Base-by-base conservation (phyloP, 35 echinoderm and acorn worm genomes). In the Ophioderma brevispina region DNA sequence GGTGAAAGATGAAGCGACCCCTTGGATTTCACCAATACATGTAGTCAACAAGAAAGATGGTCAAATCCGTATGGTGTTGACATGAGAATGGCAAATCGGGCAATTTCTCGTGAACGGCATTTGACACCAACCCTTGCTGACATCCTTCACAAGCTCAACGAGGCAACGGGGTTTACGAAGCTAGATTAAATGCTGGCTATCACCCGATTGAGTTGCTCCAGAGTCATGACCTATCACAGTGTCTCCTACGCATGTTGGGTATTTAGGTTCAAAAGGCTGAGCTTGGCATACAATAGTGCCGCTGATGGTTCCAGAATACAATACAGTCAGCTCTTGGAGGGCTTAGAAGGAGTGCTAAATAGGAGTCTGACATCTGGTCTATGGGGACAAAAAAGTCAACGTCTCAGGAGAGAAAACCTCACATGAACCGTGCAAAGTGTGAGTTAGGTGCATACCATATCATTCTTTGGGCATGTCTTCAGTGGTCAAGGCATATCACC, bases 401-500 rank as follows among this genome's bases (percentile, higher is more conserved):
- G 89, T 17, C 4, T 95, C 13, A 35, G 92, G 0, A 87, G 91
- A 6, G 63, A 75, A 35, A 95, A 95, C 55, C 63, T 95, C 5
- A 91, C 93, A 50, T 31, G 31, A 92, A 92, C 36, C 76, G 59
- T 32, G 36, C 31, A n/a, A 90, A 90, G 40, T 90, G 89, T 84
- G 63, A 89, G 38, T 89, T 89, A 39, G 8, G 31, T 10, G 50
- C 11, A 6, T 14, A 38, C 19, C 18, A 38, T 89, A 13, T n/a
- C 32, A 18, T 97, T 90, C 55, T 94, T 90, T 80, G 85, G 90
- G n/a, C 95, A 97, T 76, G 76, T 49, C 13, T 93, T 97, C 78
- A 87, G 92, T 46, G 78, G 79, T 11, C 21, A 88, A 36, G 91
- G 91, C 13, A 84, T 82, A 42, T 83, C 88, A 75, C 81, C 89